Conservation (phyloP, 2,888 invertebrate species). For the Halocaridina rubra region DNA sequence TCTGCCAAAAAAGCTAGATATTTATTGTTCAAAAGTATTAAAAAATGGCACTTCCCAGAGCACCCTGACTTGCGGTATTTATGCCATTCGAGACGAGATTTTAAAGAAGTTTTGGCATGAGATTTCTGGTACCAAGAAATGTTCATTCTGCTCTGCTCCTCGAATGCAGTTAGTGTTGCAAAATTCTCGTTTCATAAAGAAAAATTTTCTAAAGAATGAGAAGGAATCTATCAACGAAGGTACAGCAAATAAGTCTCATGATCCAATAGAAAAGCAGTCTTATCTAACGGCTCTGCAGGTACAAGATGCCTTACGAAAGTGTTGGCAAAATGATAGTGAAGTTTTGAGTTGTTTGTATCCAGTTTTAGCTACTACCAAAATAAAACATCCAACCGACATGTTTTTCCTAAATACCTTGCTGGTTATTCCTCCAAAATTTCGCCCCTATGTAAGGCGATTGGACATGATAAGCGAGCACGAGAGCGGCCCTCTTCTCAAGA, state of each 20-base stretch:
- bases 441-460: slow-evolving; percentile 78
- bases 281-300: slow-evolving; percentile 50
- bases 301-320: slow-evolving; percentile 69
- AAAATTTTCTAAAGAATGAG: neutral
- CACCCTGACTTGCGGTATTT: slow-evolving; percentile 14
- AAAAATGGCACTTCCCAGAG: neutral
- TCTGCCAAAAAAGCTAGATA: neutral
- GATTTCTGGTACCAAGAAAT: neutral
- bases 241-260: no score
- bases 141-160: neutral
- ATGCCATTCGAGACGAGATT: neutral
- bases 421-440: slow-evolving; percentile 86
- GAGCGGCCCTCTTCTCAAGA: slow-evolving; percentile 73
- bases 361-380: slow-evolving; percentile 72
- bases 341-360: slow-evolving; percentile 80
- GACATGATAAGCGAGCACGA: slow-evolving; percentile 83
- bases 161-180: neutral
- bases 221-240: neutral
- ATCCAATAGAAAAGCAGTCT: no score
- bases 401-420: slow-evolving; percentile 88
- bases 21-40: neutral
- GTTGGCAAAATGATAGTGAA: slow-evolving; percentile 80
- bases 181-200: slow-evolving; percentile 27
- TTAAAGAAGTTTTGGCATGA: neutral
- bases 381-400: slow-evolving; percentile 79